phyloP scores from a whole-genome alignment of 2,888 invertebrate genomes.

The Aspidiotus destructor region DNA sequence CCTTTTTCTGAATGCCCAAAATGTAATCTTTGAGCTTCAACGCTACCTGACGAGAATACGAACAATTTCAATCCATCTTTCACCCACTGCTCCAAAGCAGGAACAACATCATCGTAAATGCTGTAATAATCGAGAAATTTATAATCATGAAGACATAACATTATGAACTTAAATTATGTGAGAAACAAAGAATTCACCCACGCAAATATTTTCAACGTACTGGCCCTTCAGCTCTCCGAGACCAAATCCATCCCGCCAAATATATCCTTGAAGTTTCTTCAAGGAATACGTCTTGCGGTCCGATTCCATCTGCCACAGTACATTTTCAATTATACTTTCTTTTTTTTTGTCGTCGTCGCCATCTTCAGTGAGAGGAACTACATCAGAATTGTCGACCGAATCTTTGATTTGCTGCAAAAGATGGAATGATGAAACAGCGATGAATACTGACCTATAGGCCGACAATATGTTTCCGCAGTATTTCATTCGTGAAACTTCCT shows the following conservation, averaged over 20 bases:
- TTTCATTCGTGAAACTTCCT: too few species aligned
- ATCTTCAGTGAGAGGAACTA: neutral
- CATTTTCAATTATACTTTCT: conserved; percentile 57
- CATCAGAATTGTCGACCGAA: neutral
- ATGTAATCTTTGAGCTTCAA: conserved; percentile 78
- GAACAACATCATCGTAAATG: conserved; percentile 74
- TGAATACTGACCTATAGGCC: too few species aligned
- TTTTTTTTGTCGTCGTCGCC: conserved; percentile 48
- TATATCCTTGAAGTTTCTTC: conserved; percentile 80
- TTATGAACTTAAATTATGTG: too few species aligned
- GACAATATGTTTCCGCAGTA: too few species aligned
- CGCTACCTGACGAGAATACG: conserved; percentile 86
- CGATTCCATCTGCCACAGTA: conserved; percentile 69
- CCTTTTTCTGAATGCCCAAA: conserved; percentile 68
- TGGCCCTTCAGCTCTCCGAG: conserved; percentile 62
- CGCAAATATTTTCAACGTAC: conserved; percentile 18
- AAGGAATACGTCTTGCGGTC: conserved; percentile 71
- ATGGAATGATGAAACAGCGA: too few species aligned
- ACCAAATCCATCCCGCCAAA: conserved; percentile 78
- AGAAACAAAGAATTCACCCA: conserved; percentile 14
- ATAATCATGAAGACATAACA: too few species aligned
- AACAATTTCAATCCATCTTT: conserved; percentile 59
- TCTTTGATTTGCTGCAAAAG: neutral
- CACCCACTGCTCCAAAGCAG: conserved; percentile 62
- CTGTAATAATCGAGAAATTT: conserved; percentile 47